phyloP scores from a whole-genome alignment of 2,797 vertebrate species.

The Coregonus sp. region DNA sequence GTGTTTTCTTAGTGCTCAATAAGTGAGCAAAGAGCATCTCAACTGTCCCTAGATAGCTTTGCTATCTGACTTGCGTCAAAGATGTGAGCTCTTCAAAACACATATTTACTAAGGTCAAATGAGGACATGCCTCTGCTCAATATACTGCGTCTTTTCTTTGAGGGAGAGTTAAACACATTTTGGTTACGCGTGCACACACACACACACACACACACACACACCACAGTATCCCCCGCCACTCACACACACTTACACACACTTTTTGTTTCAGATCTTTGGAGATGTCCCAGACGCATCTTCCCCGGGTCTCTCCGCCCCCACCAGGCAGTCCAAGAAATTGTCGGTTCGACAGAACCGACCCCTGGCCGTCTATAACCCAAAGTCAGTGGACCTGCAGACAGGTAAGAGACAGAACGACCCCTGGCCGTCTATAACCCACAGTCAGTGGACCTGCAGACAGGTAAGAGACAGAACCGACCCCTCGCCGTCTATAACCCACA shows the following conservation, averaged over 20 bases:
- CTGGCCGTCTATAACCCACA: slow-evolving; percentile 49
- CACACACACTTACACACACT: background rate
- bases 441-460: background rate
- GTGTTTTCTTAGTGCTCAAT: background rate
- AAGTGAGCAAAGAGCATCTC: background rate
- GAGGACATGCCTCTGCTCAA: too few species aligned
- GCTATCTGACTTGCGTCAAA: background rate
- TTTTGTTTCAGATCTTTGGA: slow-evolving; percentile 87
- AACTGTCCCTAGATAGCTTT: background rate
- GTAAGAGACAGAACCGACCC: slow-evolving; percentile 76
- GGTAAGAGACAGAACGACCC: slow-evolving; percentile 71
- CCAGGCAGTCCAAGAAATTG: slow-evolving; percentile 88
- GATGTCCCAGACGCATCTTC: slow-evolving; percentile 83
- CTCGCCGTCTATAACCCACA: slow-evolving; percentile 83
- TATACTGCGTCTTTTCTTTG: too few species aligned
- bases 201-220: slow-evolving; percentile 20
- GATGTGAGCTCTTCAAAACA: background rate
- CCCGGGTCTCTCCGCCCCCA: slow-evolving; percentile 82
- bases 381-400: background rate
- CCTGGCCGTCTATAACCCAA: slow-evolving; percentile 83
- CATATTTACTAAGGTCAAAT: background rate
- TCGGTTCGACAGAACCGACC: slow-evolving; percentile 83
- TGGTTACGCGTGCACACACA: slow-evolving; percentile 33
- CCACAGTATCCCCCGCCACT: slow-evolving; percentile 25
- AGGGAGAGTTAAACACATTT: slow-evolving; percentile 38